These are phyloP conservation scores for Echeneis naucrates DNA, from an alignment of 2,797 vertebrate genomes.

Conservation along the genomic window DNA sequence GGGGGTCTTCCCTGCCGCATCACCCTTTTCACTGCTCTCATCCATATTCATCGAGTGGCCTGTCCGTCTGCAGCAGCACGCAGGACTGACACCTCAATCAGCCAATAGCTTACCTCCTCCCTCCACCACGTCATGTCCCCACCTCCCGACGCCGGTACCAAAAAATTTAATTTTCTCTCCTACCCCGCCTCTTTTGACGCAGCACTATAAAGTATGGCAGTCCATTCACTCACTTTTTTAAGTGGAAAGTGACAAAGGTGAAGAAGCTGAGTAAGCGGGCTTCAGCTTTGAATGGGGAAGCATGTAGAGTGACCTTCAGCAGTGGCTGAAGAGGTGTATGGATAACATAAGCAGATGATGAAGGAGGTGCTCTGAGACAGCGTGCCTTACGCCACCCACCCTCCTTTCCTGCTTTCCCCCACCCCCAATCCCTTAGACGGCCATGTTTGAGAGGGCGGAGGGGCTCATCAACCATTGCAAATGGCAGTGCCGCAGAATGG, in stretches of 20 bases:
- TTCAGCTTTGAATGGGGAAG: conserved; percentile 46
- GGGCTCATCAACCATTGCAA: conserved; percentile 86
- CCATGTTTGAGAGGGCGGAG: conserved; percentile 86
- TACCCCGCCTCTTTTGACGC: conserved; percentile 88
- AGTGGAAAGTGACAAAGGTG: conserved; percentile 80
- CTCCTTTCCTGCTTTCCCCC: conserved; percentile 74
- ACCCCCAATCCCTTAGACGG: conserved; percentile 82
- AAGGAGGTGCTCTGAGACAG: conserved; percentile 74
- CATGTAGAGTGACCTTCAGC: conserved; percentile 79
- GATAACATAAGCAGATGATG: conserved; percentile 75
- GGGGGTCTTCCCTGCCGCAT: conserved; percentile 87
- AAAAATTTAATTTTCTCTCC: conserved; percentile 79
- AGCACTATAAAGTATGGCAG: conserved; percentile 88
- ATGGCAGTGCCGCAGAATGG: conserved; percentile 87
- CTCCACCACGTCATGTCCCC: conserved; percentile 74
- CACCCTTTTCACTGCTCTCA: conserved; percentile 89
- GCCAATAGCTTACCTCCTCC: conserved; percentile 80
- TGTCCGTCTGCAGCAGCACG: conserved; percentile 86
- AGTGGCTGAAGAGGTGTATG: conserved; percentile 70
- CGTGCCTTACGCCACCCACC: conserved; percentile 77
- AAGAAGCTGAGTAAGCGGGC: conserved; percentile 57
- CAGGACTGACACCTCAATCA: conserved; percentile 80
- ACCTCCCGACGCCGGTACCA: conserved; percentile 73
- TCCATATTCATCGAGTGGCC: conserved; percentile 90
- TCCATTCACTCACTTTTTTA: conserved; percentile 79